Percentiles rank a stretch among this genome's conserved stretches.
Evolutionary conservation across 1,140 invertebrate genomes (phyloP).

Genomic region (Temnothorax curvispinosus): DNA sequence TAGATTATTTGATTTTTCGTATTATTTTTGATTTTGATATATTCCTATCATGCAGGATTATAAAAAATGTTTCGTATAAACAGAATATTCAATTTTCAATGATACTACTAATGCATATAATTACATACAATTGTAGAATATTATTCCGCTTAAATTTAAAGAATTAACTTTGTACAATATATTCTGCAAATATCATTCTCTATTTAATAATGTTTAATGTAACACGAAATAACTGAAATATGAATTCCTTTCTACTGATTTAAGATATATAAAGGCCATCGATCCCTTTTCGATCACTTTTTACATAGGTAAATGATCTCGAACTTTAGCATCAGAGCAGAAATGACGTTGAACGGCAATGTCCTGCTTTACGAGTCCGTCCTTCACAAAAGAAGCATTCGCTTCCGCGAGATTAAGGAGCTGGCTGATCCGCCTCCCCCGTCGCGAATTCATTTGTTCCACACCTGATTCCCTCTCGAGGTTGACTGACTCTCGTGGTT

Average conservation of each 20-base stretch:
- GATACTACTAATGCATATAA: not conserved
- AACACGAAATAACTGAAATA: not conserved
- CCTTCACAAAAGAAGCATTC: conserved; percentile 43
- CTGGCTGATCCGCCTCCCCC: conserved; percentile 50
- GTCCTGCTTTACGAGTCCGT: conserved; percentile 46
- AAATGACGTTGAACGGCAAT: conserved; percentile 16
- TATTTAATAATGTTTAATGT: not conserved
- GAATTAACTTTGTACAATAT: not conserved
- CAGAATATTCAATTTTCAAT: not conserved
- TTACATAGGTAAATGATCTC: conserved; percentile 19
- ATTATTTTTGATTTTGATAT: not conserved
- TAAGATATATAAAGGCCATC: not conserved
- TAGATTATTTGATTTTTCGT: not conserved
- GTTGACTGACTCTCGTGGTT: conserved; percentile 61
- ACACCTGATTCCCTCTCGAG: conserved; percentile 57
- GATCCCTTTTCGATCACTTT: not conserved
- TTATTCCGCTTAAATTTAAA: not conserved
- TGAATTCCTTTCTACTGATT: not conserved
- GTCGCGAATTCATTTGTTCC: conserved; percentile 61
- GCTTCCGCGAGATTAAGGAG: conserved; percentile 60
- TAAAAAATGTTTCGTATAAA: not conserved
- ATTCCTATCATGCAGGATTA: not conserved
- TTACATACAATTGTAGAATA: not conserved
- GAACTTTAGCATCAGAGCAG: conserved; percentile 2
- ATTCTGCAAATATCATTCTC: not conserved